These are phyloP conservation scores for Monochamus saltuarius DNA, from an alignment of 1,140 invertebrate genomes.

Conservation along the genomic window DNA sequence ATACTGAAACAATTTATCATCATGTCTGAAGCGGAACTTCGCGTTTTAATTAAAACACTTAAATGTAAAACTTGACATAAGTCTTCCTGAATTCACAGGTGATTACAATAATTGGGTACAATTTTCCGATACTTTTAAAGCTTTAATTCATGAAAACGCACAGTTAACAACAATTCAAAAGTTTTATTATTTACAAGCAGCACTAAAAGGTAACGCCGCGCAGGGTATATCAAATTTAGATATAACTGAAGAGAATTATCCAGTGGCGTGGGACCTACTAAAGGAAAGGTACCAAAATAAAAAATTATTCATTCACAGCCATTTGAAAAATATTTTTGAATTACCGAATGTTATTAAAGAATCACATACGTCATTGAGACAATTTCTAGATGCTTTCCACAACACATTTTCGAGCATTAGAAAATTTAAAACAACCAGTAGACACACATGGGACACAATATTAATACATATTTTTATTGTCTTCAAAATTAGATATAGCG, in stretches of 20 bases:
- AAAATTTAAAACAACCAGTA: conserved; percentile 13
- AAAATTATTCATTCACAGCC: no score
- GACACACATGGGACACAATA: conserved; percentile 11
- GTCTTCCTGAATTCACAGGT: background rate
- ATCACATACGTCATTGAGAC: conserved; percentile 10
- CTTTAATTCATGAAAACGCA: conserved; percentile 21
- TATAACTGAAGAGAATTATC: conserved; percentile 4
- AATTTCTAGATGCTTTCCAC: conserved; percentile 7
- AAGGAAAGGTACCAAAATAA: conserved; percentile 11
- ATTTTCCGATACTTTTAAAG: conserved; percentile 11
- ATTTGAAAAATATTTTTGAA: conserved; percentile 22
- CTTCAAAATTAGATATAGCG: conserved; percentile 12
- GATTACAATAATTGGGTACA: conserved; percentile 7
- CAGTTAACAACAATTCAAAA: conserved; percentile 16
- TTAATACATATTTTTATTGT: conserved; percentile 22
- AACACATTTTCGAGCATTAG: conserved; percentile 11
- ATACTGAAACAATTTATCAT: no score
- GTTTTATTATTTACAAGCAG: conserved; percentile 19
- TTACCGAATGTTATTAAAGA: conserved; percentile 11
- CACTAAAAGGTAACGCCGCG: conserved; percentile 10
- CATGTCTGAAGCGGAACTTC: no score
- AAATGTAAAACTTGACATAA: conserved; percentile 5
- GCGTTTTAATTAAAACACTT: background rate
- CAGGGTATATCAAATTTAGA: conserved; percentile 12
- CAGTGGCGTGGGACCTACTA: conserved; percentile 14